Conservation (phyloP, 2,888 invertebrate genomes). For the Mechanitis mazaeus region DNA sequence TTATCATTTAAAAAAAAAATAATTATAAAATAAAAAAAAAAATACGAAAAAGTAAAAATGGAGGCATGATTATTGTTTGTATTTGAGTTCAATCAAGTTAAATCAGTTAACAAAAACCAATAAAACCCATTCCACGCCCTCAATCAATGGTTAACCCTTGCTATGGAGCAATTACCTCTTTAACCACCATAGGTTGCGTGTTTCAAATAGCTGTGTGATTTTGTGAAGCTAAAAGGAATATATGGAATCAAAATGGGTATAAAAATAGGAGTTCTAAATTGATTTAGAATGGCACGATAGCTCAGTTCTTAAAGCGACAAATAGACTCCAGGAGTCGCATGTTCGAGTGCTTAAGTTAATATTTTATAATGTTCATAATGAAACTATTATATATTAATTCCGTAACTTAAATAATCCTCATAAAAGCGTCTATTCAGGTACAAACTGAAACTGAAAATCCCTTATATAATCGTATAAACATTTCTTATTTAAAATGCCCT, state of each 20-base stretch:
- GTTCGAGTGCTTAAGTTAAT: too few species aligned
- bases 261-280: too few species aligned
- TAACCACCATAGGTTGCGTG: conserved; percentile 4
- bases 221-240: background rate
- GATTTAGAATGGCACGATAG: too few species aligned
- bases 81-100: background rate
- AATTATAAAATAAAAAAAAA: background rate
- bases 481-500: conserved; percentile 38
- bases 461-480: conserved; percentile 21
- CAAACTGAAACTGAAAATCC: background rate
- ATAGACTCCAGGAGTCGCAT: too few species aligned
- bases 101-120: conserved; percentile 28
- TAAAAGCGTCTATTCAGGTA: background rate
- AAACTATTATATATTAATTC: too few species aligned
- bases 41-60: background rate
- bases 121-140: conserved; percentile 43
- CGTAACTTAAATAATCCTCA: too few species aligned
- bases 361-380: too few species aligned
- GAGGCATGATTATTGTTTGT: background rate
- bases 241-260: too few species aligned
- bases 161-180: conserved; percentile 62
- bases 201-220: conserved; percentile 21
- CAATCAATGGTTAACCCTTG: conserved; percentile 59
- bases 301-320: too few species aligned
- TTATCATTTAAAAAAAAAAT: too few species aligned